A percentile compares a stretch with the other conserved stretches of the same genome.
Conservation (phyloP, 2,888 invertebrate species). For the Thelaira solivaga region DNA sequence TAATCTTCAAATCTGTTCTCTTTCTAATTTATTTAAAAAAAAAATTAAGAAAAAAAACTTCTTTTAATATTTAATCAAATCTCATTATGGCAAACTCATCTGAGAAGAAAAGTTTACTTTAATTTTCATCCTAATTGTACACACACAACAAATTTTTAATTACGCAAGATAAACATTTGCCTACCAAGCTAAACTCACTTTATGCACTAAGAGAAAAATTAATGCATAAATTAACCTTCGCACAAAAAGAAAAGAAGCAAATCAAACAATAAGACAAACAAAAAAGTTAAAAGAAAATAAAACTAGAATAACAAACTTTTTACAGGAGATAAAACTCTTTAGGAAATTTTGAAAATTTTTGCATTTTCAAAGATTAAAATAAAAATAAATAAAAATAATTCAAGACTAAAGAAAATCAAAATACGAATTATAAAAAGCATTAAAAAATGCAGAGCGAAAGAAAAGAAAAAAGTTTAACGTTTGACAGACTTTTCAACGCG, state of each 20-base stretch:
- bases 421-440: background rate
- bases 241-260: constrained; percentile 59
- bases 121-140: constrained; percentile 14
- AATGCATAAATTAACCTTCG: constrained; percentile 67
- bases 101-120: background rate
- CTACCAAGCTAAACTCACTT: constrained; percentile 2
- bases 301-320: constrained; percentile 41
- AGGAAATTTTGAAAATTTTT: constrained; percentile 22
- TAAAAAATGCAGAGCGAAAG: background rate
- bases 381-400: constrained; percentile 27
- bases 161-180: constrained; percentile 59
- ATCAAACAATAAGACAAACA: constrained; percentile 46
- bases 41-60: background rate
- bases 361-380: no score
- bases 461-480: constrained; percentile 37
- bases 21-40: background rate
- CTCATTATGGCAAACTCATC: constrained; percentile 34
- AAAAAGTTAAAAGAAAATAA: constrained; percentile 7
- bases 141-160: constrained; percentile 49
- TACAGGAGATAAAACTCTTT: constrained; percentile 59
- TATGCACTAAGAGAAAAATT: constrained; percentile 57
- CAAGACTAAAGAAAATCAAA: constrained; percentile 24
- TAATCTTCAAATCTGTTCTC: no score
- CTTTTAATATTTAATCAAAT: constrained; percentile 43
- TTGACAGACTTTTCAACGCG: constrained; percentile 55